Percentiles rank a stretch among this genome's conserved stretches.
Conservation (phyloP, 37 sponge, comb jelly and placozoan species). For the Lycopodina hypogea region DNA sequence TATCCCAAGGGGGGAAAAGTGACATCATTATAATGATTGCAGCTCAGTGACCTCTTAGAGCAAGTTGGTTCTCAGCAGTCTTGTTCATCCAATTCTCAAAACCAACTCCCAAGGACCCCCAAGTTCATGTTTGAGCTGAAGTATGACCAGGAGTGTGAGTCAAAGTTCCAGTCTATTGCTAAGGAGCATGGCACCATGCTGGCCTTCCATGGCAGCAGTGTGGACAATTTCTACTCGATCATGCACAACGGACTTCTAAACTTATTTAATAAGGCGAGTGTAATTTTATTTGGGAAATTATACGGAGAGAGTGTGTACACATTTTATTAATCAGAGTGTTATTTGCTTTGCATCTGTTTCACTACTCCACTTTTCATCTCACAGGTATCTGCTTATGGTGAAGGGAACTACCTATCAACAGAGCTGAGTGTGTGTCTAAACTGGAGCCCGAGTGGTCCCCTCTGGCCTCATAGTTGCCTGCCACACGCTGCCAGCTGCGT, state of each 20-base stretch:
- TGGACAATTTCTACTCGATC: constrained; percentile 89
- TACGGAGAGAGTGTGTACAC: too few relatives aligned
- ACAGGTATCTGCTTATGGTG: constrained; percentile 67
- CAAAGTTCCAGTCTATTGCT: constrained; percentile 28
- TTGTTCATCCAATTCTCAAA: not conserved
- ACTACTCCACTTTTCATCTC: not conserved
- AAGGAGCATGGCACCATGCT: constrained; percentile 45
- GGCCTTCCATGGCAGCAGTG: constrained; percentile 79
- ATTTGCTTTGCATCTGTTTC: too few relatives aligned
- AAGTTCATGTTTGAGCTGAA: constrained; percentile 56
- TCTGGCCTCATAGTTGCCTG: constrained; percentile 58
- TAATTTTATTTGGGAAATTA: not conserved
- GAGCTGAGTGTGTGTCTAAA: constrained; percentile 78
- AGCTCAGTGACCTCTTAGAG: not conserved
- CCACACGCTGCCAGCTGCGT: constrained; percentile 53
- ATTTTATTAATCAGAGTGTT: too few relatives aligned
- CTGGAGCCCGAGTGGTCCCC: constrained; percentile 68
- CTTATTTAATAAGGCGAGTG: constrained; percentile 71
- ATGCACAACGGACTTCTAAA: constrained; percentile 78
- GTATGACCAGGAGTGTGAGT: constrained; percentile 34
- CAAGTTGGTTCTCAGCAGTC: not conserved
- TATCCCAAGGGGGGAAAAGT: too few relatives aligned
- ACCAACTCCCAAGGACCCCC: constrained; percentile 10
- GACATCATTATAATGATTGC: too few relatives aligned
- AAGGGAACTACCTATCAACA: constrained; percentile 81